Base-by-base conservation (phyloP, 2,888 invertebrate species). In the Drosophila paucipuncta region DNA sequence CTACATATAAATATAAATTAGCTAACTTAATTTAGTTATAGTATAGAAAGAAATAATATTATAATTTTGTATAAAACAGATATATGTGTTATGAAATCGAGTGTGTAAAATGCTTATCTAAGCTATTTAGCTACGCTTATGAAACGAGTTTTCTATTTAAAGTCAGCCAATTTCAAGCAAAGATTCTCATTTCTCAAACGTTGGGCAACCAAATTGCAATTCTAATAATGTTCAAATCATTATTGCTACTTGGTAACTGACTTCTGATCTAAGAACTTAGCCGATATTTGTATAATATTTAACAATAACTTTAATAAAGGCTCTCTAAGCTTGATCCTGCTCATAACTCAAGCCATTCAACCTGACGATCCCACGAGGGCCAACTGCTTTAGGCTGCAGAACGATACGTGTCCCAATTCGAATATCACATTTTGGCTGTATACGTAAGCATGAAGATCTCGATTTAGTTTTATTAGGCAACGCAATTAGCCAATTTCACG, bases 381-480 rank as follows among this genome's bases (percentile, higher is more conserved):
- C 18, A 39, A 18, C 4, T 73, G 82, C 57, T 80, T 82, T 0
- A n/a, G 16, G 3, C 25, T 64, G 10, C 30, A 22, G 0, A 22
- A 60, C 57, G 64, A 33, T 0, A 11, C 2, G 0, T 95, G 95
- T 89, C 95, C 95, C 1, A 95, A 95, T 84, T 80, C 92, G 78
- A 95, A 95, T 83, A 92, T 95, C 1, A 94, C 95, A 1, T 95
- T 95, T 91, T 95, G 95, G 94, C 88, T 95, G 1, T 95, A 95
- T 79, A 95, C 94, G n/a, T 94, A 94, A 95, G 95, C 91, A 93
- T 13, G 4, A 6, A 90, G 33, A 25, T 18, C 16, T 28, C 4
- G 49, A 4, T n/a, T 10, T 2, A 7, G 6, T 22, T 25, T 25
- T 3, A 80, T 57, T 81, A 70, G 0, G 2, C 18, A 11, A 55